Conservation (phyloP, 2,888 invertebrate species). For the Ophion obscuratus region DNA sequence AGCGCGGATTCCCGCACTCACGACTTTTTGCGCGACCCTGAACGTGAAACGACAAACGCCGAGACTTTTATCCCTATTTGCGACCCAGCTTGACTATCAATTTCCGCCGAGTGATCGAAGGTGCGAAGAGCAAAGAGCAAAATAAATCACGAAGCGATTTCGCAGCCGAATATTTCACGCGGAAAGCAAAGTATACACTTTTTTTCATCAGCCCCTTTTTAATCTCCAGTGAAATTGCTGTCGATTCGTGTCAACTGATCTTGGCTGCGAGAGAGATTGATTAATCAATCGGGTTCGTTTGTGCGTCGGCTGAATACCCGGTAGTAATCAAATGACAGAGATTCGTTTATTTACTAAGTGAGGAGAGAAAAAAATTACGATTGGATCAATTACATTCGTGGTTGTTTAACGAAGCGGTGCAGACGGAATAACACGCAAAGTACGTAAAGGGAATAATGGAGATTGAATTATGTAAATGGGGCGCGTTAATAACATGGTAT, state of each 20-base stretch:
- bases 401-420: not conserved
- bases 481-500: not conserved
- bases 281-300: not conserved
- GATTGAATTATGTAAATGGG: not conserved
- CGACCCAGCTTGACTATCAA: not conserved
- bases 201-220: not conserved
- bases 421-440: not conserved
- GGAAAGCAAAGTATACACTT: not conserved
- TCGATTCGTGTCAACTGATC: not conserved
- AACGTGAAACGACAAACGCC: conserved; percentile 3
- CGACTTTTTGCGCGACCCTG: conserved; percentile 13
- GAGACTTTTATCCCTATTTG: not conserved
- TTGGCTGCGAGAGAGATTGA: not conserved
- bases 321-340: not conserved
- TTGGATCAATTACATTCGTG: not conserved
- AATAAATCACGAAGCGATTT: not conserved
- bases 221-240: not conserved
- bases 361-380: not conserved
- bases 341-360: not conserved
- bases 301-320: not conserved
- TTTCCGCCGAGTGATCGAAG: not conserved
- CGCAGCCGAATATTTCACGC: not conserved
- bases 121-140: not conserved
- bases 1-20: conserved; percentile 23
- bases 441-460: not conserved